Percentiles rank a stretch among this genome's conserved stretches.
phyloP scores from a whole-genome alignment of 2,797 vertebrate species.

The Babyrousa celebensis region DNA sequence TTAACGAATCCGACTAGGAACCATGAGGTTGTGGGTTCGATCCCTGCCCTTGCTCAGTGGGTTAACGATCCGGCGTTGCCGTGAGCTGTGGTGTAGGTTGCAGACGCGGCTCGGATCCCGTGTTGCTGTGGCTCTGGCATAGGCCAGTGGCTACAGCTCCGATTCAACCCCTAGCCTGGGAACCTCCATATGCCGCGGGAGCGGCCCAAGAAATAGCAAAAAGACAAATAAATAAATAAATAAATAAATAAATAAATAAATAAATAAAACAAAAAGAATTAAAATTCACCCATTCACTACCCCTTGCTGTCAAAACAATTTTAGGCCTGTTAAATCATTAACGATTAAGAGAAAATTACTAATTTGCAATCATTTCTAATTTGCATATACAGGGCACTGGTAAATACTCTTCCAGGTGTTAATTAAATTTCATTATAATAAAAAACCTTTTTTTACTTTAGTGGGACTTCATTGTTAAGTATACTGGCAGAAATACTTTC shows the following conservation, averaged over 20 bases:
- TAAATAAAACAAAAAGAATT: conserved; percentile 52
- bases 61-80: no score
- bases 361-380: not conserved
- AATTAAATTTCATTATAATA: conserved; percentile 66
- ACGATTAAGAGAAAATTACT: conserved; percentile 62
- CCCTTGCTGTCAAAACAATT: conserved; percentile 62
- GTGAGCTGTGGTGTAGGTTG: no score
- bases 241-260: not conserved
- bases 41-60: no score
- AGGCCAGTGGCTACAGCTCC: no score
- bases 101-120: no score
- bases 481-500: conserved; percentile 46
- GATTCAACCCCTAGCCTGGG: no score
- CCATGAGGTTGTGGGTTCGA: no score
- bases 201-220: no score
- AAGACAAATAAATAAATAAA: no score
- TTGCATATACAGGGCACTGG: conserved; percentile 4
- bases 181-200: no score
- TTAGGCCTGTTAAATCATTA: conserved; percentile 69
- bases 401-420: conserved; percentile 24
- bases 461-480: not conserved
- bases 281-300: conserved; percentile 36
- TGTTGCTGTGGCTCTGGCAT: no score
- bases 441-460: conserved; percentile 63
- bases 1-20: no score